phyloP scores from a whole-genome alignment of 2,888 invertebrate genomes.

The Chrysotoxum bicinctum region DNA sequence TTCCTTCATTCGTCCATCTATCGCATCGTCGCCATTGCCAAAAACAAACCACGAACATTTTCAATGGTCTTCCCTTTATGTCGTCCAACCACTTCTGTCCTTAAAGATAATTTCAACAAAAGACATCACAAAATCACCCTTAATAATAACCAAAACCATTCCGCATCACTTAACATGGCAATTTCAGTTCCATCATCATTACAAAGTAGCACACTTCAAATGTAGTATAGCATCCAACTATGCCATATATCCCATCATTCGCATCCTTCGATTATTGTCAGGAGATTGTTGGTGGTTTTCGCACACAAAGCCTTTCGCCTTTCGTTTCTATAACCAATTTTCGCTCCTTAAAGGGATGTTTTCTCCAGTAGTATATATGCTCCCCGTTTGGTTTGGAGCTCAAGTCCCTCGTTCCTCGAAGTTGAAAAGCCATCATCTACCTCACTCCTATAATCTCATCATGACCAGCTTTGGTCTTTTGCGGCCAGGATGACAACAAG shows the following conservation, averaged over 20 bases:
- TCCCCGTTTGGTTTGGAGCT: background rate
- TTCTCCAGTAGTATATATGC: background rate
- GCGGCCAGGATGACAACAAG: constrained; percentile 64
- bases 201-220: constrained; percentile 8
- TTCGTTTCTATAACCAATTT: background rate
- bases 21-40: background rate
- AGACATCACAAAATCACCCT: constrained; percentile 31
- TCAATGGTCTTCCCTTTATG: background rate
- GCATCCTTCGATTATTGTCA: constrained; percentile 53
- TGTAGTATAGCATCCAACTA: background rate
- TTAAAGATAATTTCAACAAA: constrained; percentile 28
- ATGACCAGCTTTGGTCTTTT: constrained; percentile 34
- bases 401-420: background rate
- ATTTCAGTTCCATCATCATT: constrained; percentile 51
- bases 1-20: background rate
- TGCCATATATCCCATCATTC: constrained; percentile 7
- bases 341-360: background rate
- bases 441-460: background rate
- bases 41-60: constrained; percentile 18
- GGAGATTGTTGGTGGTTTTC: constrained; percentile 55
- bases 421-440: constrained; percentile 10
- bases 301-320: background rate
- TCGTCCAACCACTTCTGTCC: constrained; percentile 6
- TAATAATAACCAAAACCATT: constrained; percentile 58
- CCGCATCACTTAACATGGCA: constrained; percentile 61